phyloP scores from a whole-genome alignment of 1,140 invertebrate genomes.

The Hermetia illucens region DNA sequence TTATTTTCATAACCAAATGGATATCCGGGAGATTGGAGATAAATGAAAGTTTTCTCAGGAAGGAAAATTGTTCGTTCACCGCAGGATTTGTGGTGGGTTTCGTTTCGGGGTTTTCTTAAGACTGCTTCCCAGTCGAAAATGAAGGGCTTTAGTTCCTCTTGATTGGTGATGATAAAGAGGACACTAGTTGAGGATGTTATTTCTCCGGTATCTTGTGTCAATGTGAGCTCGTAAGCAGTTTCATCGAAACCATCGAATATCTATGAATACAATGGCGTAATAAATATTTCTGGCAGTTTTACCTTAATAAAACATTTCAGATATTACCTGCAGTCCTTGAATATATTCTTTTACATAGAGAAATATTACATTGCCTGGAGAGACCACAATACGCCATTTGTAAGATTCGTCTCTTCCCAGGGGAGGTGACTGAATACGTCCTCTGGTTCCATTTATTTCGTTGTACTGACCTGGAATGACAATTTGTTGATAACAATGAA shows the following conservation, averaged over 20 bases:
- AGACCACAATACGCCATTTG: slow-evolving; percentile 17
- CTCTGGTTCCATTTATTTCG: slow-evolving; percentile 30
- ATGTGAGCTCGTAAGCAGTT: slow-evolving; percentile 36
- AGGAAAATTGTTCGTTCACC: slow-evolving; percentile 5
- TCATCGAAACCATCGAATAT: slow-evolving; percentile 49
- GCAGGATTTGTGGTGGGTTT: slow-evolving; percentile 9
- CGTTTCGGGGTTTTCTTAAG: no score
- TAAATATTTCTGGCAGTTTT: neutral
- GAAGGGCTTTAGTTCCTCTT: slow-evolving; percentile 33
- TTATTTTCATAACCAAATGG: slow-evolving; percentile 54
- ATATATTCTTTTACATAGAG: slow-evolving; percentile 17
- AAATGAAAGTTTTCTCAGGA: slow-evolving; percentile 5
- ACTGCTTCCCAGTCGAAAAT: slow-evolving; percentile 44
- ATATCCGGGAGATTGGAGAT: slow-evolving; percentile 59
- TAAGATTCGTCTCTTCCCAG: slow-evolving; percentile 10
- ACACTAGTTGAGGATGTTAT: slow-evolving; percentile 46
- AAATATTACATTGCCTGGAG: slow-evolving; percentile 7
- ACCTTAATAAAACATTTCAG: neutral
- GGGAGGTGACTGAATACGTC: slow-evolving; percentile 59
- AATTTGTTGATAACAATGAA: neutral
- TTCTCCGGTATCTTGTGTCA: slow-evolving; percentile 31
- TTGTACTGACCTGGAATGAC: slow-evolving; percentile 14
- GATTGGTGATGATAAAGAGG: slow-evolving; percentile 39
- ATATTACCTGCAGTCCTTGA: slow-evolving; percentile 14
- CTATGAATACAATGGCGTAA: slow-evolving; percentile 14